Percentiles rank a stretch among this genome's conserved stretches.
Conservation (phyloP, 2,888 invertebrate genomes). For the Eupithecia subumbrata region DNA sequence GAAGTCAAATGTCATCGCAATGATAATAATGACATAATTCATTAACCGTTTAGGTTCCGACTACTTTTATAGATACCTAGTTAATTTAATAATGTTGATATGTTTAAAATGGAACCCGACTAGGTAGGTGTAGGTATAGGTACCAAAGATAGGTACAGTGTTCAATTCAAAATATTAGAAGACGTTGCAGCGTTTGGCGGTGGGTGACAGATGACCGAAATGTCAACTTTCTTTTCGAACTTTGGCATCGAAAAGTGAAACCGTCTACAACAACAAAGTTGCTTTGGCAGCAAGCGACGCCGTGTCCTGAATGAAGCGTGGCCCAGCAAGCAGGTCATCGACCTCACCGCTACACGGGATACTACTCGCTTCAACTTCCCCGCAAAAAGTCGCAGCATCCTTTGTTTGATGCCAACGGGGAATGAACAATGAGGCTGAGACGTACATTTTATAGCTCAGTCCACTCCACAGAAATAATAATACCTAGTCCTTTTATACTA, state of each 20-base stretch:
- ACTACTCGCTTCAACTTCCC: background rate
- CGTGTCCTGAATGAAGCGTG: conserved; percentile 11
- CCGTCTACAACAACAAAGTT: background rate
- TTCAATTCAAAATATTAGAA: background rate
- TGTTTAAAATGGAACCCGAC: background rate
- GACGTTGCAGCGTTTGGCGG: background rate
- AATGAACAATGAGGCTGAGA: background rate
- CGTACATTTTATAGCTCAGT: background rate
- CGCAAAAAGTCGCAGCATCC: conserved; percentile 16
- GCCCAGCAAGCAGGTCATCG: conserved; percentile 23
- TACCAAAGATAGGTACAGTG: too few species aligned
- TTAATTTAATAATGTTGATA: background rate
- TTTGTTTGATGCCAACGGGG: conserved; percentile 11
- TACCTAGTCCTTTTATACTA: background rate
- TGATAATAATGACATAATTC: background rate
- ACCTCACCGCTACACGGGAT: conserved; percentile 14
- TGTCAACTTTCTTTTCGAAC: conserved; percentile 6
- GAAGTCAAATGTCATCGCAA: background rate
- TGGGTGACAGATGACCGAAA: conserved; percentile 1
- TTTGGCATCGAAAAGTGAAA: conserved; percentile 7
- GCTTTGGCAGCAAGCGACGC: conserved; percentile 1
- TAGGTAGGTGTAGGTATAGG: too few species aligned
- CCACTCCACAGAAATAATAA: background rate
- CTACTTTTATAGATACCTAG: background rate
- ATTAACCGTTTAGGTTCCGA: background rate